Evolutionary conservation across 2,888 invertebrate species (phyloP).

Genomic region (Euphydryas editha): DNA sequence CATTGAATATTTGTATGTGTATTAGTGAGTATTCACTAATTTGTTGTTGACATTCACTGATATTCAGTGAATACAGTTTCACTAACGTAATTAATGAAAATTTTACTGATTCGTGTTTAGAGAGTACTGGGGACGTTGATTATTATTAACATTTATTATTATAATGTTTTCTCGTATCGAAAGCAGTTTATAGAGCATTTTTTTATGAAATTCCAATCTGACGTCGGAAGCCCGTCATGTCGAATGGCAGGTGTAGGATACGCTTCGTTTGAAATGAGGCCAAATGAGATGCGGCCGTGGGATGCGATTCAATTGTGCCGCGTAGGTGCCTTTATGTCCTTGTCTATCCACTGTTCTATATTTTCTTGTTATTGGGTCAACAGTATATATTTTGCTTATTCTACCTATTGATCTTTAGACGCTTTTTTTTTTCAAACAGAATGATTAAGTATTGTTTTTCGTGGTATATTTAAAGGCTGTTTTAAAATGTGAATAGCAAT

Average conservation of each 20-base stretch:
- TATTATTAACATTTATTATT: neutral
- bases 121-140: no score
- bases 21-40: no score
- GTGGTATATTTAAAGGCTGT: neutral
- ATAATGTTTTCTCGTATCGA: neutral
- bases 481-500: neutral
- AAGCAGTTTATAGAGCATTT: slow-evolving; percentile 2
- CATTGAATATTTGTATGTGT: no score
- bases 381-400: slow-evolving; percentile 16
- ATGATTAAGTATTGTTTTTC: neutral
- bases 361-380: slow-evolving; percentile 32
- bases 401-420: slow-evolving; percentile 15
- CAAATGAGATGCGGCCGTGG: slow-evolving; percentile 59
- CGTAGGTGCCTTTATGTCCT: slow-evolving; percentile 47
- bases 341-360: slow-evolving; percentile 30
- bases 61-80: no score
- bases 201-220: slow-evolving; percentile 20
- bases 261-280: slow-evolving; percentile 65
- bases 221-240: slow-evolving; percentile 25
- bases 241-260: slow-evolving; percentile 54
- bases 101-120: no score
- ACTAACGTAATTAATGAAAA: no score
- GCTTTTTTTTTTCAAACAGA: neutral
- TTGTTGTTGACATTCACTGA: no score
- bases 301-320: slow-evolving; percentile 66